A percentile compares a stretch with the other conserved stretches of the same genome.
Evolutionary conservation across 2,888 invertebrate species (phyloP).

Genomic region (Tuta absoluta): DNA sequence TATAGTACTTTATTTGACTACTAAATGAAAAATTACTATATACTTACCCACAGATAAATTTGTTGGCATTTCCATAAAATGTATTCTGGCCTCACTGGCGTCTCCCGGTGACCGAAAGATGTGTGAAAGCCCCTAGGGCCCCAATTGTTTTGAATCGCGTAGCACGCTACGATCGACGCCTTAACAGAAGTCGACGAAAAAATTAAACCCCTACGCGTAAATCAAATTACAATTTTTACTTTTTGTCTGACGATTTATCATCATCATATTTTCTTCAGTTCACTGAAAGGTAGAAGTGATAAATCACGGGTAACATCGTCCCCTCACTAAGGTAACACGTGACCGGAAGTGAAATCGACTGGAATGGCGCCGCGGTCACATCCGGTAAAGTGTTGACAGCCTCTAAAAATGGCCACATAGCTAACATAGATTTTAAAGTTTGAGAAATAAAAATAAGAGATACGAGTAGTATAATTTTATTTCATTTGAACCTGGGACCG

Average conservation of each 20-base stretch:
- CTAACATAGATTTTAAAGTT: neutral
- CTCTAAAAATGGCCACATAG: conserved; percentile 43
- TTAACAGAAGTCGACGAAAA: neutral
- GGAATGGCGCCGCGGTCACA: conserved; percentile 42
- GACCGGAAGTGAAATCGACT: conserved; percentile 46
- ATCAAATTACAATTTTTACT: neutral
- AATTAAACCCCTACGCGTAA: neutral
- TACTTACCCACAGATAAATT: too few relatives aligned
- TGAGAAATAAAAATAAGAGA: too few relatives aligned
- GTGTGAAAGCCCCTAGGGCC: neutral
- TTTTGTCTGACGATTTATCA: neutral
- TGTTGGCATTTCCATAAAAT: too few relatives aligned
- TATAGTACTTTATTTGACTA: too few relatives aligned
- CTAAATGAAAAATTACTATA: too few relatives aligned
- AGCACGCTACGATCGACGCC: neutral
- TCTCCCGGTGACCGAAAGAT: neutral
- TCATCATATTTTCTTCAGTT: neutral
- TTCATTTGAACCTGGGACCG: too few relatives aligned
- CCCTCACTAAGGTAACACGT: conserved; percentile 35
- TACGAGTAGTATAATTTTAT: too few relatives aligned
- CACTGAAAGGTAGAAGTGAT: conserved; percentile 17
- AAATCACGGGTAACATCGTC: conserved; percentile 29
- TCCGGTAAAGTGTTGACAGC: conserved; percentile 46
- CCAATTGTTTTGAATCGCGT: neutral
- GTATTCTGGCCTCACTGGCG: too few relatives aligned